These are phyloP conservation scores for Nomada ferruginata DNA, from an alignment of 2,888 invertebrate genomes.

Conservation along the genomic window DNA sequence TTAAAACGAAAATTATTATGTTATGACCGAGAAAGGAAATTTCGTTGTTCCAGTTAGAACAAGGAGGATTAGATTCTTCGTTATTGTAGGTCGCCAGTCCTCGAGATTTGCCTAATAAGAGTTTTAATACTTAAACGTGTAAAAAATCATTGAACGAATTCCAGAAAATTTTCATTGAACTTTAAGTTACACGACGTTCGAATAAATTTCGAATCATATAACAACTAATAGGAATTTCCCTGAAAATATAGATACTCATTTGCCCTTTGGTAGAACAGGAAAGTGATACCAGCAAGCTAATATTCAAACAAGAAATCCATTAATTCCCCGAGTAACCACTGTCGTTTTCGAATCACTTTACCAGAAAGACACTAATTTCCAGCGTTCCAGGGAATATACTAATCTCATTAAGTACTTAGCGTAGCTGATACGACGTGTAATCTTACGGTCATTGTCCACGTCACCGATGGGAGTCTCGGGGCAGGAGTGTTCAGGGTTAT, in stretches of 20 bases:
- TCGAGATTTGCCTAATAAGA: background rate
- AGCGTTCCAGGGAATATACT: constrained; percentile 34
- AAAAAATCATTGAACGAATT: too few relatives aligned
- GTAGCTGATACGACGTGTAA: constrained; percentile 55
- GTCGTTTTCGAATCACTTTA: constrained; percentile 9
- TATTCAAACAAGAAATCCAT: background rate
- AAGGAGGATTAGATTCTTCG: background rate
- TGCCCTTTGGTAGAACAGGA: too few relatives aligned
- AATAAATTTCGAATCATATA: too few relatives aligned
- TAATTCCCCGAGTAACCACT: background rate
- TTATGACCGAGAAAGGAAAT: too few relatives aligned
- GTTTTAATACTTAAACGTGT: too few relatives aligned
- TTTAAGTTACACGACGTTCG: too few relatives aligned
- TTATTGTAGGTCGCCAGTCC: background rate
- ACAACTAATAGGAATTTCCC: too few relatives aligned
- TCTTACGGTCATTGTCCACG: constrained; percentile 63
- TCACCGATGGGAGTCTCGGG: constrained; percentile 44
- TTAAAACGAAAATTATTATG: background rate
- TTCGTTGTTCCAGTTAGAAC: background rate
- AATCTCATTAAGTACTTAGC: constrained; percentile 57
- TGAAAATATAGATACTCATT: too few relatives aligned
- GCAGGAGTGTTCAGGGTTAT: constrained; percentile 51
- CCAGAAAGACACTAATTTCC: constrained; percentile 32
- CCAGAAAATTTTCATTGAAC: too few relatives aligned
- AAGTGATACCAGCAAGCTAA: background rate